Conservation (phyloP, 2,113 vertebrate species). For the Boleophthalmus pectinirostris region DNA sequence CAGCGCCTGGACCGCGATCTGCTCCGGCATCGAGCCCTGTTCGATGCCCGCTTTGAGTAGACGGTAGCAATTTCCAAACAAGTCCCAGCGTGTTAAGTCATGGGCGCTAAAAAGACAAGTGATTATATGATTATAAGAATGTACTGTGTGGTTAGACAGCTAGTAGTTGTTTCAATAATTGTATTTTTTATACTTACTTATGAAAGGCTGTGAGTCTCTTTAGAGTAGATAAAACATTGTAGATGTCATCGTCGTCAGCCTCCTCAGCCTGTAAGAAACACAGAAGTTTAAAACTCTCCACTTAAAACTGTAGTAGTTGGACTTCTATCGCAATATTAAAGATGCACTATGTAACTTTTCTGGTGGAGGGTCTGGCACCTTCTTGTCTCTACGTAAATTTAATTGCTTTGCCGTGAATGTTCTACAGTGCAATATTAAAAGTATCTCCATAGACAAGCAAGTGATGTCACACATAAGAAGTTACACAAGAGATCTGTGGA, state of each 20-base stretch:
- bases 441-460: no score
- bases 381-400: no score
- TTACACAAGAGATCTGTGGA: no score
- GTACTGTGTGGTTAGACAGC: not conserved
- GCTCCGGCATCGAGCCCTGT: slow-evolving; percentile 98
- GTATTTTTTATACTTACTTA: slow-evolving; percentile 81
- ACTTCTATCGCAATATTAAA: no score
- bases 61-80: slow-evolving; percentile 97
- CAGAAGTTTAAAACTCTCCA: not conserved
- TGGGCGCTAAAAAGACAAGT: slow-evolving; percentile 82
- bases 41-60: slow-evolving; percentile 97
- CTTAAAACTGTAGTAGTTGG: not conserved
- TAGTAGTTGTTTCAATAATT: not conserved
- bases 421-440: no score
- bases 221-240: slow-evolving; percentile 95
- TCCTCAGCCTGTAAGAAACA: slow-evolving; percentile 87
- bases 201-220: slow-evolving; percentile 98
- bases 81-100: slow-evolving; percentile 97
- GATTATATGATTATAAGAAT: not conserved
- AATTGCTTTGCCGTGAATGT: no score
- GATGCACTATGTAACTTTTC: no score
- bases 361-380: no score
- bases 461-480: no score
- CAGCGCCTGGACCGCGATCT: slow-evolving; percentile 98
- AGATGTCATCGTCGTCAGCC: slow-evolving; percentile 97